A percentile compares a stretch with the other conserved stretches of the same genome.
Evolutionary conservation across 2,888 invertebrate species (phyloP).

Genomic region (Melangyna quadrimaculata): DNA sequence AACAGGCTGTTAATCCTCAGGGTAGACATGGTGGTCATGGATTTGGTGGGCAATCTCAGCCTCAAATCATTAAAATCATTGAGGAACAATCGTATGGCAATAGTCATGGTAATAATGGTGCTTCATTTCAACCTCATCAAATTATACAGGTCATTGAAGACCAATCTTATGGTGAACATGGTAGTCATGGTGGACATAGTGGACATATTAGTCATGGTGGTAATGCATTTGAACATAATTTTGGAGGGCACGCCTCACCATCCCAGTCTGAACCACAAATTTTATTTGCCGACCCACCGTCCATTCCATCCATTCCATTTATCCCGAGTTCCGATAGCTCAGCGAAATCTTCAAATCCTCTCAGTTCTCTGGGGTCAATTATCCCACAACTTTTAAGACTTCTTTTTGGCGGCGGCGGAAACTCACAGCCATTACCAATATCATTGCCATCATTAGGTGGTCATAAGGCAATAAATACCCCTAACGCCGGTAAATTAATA

Average conservation of each 20-base stretch:
- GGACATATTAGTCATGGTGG: no score
- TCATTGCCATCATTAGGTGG: constrained; percentile 16
- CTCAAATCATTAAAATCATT: constrained; percentile 20
- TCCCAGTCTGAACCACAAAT: constrained; percentile 1
- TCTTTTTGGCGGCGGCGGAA: constrained; percentile 26
- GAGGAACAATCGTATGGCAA: not conserved
- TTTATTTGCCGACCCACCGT: not conserved
- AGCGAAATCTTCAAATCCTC: constrained; percentile 27
- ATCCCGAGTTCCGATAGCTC: not conserved
- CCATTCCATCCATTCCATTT: not conserved
- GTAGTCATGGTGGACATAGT: no score
- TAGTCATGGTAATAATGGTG: constrained; percentile 3
- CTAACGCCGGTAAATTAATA: constrained; percentile 5
- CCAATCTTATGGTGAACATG: constrained; percentile 9
- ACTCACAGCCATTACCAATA: not conserved
- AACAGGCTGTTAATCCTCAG: constrained; percentile 14
- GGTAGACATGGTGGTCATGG: not conserved
- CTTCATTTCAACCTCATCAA: not conserved
- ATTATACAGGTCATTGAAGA: constrained; percentile 5
- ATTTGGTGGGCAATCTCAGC: not conserved
- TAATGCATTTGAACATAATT: not conserved
- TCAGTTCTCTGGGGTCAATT: constrained; percentile 47
- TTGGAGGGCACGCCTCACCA: not conserved
- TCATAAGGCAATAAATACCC: constrained; percentile 4
- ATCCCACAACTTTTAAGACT: constrained; percentile 44